These are phyloP conservation scores for Gavialis gangeticus DNA, from an alignment of 2,113 vertebrate species.

Conservation along the genomic window DNA sequence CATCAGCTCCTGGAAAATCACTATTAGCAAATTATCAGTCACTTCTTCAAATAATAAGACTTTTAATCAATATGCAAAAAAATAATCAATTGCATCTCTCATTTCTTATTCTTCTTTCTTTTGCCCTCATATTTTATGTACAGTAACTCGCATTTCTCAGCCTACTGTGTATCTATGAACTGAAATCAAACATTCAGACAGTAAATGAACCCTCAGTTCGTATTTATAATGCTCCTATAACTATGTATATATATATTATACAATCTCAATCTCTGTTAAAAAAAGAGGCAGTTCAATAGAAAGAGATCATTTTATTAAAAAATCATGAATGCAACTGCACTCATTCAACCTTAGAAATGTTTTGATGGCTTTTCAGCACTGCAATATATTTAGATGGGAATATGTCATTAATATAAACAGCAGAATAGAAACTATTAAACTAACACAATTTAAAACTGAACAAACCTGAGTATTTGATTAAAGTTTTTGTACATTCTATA, in stretches of 20 bases:
- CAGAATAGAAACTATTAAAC: constrained; percentile 97
- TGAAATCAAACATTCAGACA: constrained; percentile 60
- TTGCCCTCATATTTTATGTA: constrained; percentile 55
- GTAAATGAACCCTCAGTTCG: constrained; percentile 60
- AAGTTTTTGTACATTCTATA: constrained; percentile 96
- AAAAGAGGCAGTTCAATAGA: constrained; percentile 84
- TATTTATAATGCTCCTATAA: constrained; percentile 63
- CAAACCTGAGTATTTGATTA: constrained; percentile 98
- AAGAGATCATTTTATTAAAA: constrained; percentile 92
- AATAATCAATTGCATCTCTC: constrained; percentile 58
- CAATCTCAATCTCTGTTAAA: constrained; percentile 67
- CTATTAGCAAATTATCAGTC: constrained; percentile 60
- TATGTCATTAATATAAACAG: constrained; percentile 97
- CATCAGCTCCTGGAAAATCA: constrained; percentile 37
- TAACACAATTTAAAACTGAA: constrained; percentile 97
- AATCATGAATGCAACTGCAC: constrained; percentile 88
- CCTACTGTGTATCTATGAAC: constrained; percentile 43
- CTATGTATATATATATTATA: constrained; percentile 58
- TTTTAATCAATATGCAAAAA: constrained; percentile 60
- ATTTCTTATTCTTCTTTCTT: constrained; percentile 65
- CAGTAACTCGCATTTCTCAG: constrained; percentile 52
- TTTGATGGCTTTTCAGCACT: constrained; percentile 91
- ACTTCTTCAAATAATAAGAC: constrained; percentile 51
- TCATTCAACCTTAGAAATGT: constrained; percentile 97
- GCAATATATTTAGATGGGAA: constrained; percentile 96